Evolutionary conservation across 1,140 invertebrate genomes (phyloP).

Genomic region (Saccostrea cuccullata): DNA sequence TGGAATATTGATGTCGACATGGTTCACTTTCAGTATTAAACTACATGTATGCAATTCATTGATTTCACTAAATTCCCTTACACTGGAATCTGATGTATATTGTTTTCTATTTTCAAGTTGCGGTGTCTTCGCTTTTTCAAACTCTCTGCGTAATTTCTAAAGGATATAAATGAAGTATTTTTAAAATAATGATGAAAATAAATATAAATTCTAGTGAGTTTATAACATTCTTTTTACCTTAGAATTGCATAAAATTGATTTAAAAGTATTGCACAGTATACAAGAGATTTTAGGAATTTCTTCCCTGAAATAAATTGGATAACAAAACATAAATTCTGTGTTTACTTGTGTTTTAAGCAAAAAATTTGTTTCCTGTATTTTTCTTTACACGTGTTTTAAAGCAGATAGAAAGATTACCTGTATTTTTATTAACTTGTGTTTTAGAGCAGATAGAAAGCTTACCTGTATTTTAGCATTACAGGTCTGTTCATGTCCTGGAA

Average conservation of each 20-base stretch:
- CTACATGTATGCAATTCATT: no score
- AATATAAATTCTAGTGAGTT: no score
- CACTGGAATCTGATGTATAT: not conserved
- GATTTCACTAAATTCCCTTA: not conserved
- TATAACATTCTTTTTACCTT: no score
- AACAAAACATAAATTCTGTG: no score
- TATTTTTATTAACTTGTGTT: not conserved
- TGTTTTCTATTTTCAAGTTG: not conserved
- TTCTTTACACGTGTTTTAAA: not conserved
- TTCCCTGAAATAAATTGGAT: not conserved
- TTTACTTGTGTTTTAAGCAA: not conserved
- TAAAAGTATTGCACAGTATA: no score
- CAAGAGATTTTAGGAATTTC: not conserved
- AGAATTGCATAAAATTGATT: no score
- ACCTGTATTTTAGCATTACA: constrained; percentile 70
- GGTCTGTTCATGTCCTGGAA: constrained; percentile 88
- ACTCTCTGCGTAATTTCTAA: not conserved
- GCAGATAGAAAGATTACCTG: not conserved
- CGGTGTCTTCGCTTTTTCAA: not conserved
- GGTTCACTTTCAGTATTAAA: no score
- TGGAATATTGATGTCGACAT: no score
- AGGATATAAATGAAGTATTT: not conserved
- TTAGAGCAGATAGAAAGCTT: not conserved
- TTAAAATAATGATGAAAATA: no score
- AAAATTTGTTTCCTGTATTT: not conserved